Base-by-base conservation (phyloP, 2,888 invertebrate species). In the Orthosia cruda region DNA sequence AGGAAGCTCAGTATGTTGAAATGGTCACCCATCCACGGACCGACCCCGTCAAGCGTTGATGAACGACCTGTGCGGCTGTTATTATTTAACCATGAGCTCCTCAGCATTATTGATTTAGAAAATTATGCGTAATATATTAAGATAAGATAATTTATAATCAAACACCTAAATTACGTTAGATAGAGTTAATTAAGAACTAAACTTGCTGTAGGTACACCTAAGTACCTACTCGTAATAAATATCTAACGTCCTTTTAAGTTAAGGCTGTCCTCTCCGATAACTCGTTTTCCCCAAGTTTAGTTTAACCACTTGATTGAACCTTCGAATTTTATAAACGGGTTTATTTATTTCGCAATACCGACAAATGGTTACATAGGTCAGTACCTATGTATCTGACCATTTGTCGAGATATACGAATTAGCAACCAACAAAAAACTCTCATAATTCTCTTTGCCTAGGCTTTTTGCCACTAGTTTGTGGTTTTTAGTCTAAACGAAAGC, bases 261-360 rank as follows among this genome's bases (percentile, higher is more conserved):
- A 71, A 70, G 69, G 63, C 54, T 72, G 71, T 83, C 49, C 55
- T 54, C 32, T 23, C 20, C 12, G 32, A 26, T 20, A 77, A 71
- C 72, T 71, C 66, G 71, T 64, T 81, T 55, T 15, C 32, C 15
- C 57, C 61, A 83, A 63, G 70, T 78, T 83, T 57, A 62, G 52
- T 26, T 47, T 3, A 50, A 63, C 32, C 45, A 65, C 52, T 69
- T 62, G 62, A 74, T 64, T 63, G 47, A 76, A 67, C 77, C 71
- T 72, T 82, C 58, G 52, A 73, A 72, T 68, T 78, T 66, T 26
- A 59, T 45, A 66, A 83, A 75, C 73, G 15, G 40, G 70, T 69
- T 74, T 80, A 49, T 45, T 15, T 55, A 64, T 85, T 85, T 80
- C 65, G 70, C 74, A 81, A 85, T 16, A 7, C 11, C 18, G 45